Base-by-base conservation (phyloP, 1,140 invertebrate species). In the Drosophila tsacasi region DNA sequence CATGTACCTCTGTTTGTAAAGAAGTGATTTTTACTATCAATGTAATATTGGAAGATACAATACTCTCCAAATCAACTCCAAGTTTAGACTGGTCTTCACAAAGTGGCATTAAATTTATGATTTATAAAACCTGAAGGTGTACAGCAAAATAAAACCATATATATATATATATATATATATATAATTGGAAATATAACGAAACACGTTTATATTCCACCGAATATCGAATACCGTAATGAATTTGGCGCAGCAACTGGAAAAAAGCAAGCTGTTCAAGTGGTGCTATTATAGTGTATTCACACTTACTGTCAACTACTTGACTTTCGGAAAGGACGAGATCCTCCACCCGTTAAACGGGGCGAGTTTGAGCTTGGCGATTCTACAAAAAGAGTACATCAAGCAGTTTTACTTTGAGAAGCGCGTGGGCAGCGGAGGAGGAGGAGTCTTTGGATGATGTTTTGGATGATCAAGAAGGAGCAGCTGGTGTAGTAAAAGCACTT, bases 381-480 rank as follows among this genome's bases (percentile, higher is more conserved):
- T 92, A 30, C 90, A 92, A 42, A 92, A 92, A 32, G 83, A 84
- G 35, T 92, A 84, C 54, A 73, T 92, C 7, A 86, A 90, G 27
- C 90, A 92, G 52, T 92, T 90, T 42, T 84, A 80, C 54, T 92
- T 92, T 60, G 90, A 90, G 19, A 92, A 92, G 44, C 72, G 90
- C 25, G 91, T 86, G 12, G 85, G 90, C 40, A 92, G 85, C 30
- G 85, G 85, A 81, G 90, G 85, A 80, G 52, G 52, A n/a, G 54
- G 3, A 27, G 21, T 39, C 25, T 44, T 23, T 37, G 46, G 21
- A 23, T 50, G 21, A 12, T 72, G 60, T 27, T 81, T 82, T 75
- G 68, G 79, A 86, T 91, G 86, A 90, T 90, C 76, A 49, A 76
- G 35, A 47, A 79, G 23, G 10, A 44, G 55, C 4, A 37, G 42